phyloP scores from a whole-genome alignment of 2,113 vertebrate genomes.

The Larimichthys polyactis region DNA sequence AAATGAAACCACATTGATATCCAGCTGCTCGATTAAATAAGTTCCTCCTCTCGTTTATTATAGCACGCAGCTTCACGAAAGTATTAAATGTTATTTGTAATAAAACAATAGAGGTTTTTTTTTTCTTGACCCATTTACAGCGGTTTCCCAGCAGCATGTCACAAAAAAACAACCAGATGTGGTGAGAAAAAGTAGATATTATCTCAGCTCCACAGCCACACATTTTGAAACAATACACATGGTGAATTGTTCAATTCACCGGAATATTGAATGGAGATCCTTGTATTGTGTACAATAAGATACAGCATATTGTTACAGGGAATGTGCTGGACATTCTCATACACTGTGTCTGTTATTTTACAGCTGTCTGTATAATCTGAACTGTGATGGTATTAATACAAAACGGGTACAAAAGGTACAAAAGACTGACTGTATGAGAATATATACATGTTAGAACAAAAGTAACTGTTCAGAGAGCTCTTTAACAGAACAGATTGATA shows the following conservation, averaged over 20 bases:
- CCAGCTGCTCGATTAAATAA: neutral
- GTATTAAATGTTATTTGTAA: neutral
- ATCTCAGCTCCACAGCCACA: constrained; percentile 18
- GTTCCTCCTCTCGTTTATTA: neutral
- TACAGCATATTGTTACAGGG: neutral
- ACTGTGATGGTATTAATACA: neutral
- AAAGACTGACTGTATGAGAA: neutral
- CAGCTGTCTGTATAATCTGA: neutral
- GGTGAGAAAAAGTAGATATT: constrained; percentile 35
- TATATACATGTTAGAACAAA: neutral
- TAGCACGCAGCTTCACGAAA: neutral
- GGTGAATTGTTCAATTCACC: constrained; percentile 20
- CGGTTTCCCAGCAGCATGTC: constrained; percentile 15
- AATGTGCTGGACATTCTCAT: constrained; percentile 20
- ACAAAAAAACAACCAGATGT: constrained; percentile 53
- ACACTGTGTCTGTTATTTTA: constrained; percentile 2
- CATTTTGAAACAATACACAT: constrained; percentile 30
- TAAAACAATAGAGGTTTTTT: constrained; percentile 9
- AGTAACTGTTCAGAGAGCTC: neutral
- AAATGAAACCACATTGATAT: constrained; percentile 12
- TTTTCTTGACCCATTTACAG: constrained; percentile 38
- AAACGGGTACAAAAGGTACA: neutral
- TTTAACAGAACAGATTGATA: neutral
- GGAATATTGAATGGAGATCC: constrained; percentile 36
- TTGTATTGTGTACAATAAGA: constrained; percentile 20